Percentiles rank a stretch among this genome's conserved stretches.
These are phyloP conservation scores for Phortica okadai DNA, from an alignment of 2,888 invertebrate genomes.

Conservation along the genomic window DNA sequence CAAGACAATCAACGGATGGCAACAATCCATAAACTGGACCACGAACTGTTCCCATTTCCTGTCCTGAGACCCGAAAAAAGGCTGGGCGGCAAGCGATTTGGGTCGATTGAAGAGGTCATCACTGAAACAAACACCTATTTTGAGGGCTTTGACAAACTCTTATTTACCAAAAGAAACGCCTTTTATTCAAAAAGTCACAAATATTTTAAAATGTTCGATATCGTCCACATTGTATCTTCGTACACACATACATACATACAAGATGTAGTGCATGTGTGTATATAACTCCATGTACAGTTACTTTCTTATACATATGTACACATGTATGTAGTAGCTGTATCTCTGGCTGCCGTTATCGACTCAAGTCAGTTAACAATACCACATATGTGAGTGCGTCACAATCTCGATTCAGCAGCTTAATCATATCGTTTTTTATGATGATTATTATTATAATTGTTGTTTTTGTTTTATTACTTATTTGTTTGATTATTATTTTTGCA, in stretches of 20 bases:
- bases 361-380: not conserved
- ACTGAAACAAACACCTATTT: no score
- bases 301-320: not conserved
- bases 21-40: no score
- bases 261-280: not conserved
- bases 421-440: not conserved
- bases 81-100: no score
- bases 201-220: no score
- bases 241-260: not conserved
- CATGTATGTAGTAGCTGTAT: not conserved
- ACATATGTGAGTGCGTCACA: conserved; percentile 15
- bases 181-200: no score
- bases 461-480: not conserved
- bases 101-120: no score
- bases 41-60: no score
- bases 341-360: not conserved
- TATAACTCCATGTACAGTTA: conserved; percentile 1
- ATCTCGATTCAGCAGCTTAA: conserved; percentile 5
- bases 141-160: no score
- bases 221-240: no score
- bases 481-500: conserved; percentile 7
- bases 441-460: not conserved
- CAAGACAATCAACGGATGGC: no score
- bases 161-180: no score
- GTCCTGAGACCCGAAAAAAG: no score